Evolutionary conservation across 2,888 invertebrate genomes (phyloP).

Genomic region (Acutogordius australiensis): DNA sequence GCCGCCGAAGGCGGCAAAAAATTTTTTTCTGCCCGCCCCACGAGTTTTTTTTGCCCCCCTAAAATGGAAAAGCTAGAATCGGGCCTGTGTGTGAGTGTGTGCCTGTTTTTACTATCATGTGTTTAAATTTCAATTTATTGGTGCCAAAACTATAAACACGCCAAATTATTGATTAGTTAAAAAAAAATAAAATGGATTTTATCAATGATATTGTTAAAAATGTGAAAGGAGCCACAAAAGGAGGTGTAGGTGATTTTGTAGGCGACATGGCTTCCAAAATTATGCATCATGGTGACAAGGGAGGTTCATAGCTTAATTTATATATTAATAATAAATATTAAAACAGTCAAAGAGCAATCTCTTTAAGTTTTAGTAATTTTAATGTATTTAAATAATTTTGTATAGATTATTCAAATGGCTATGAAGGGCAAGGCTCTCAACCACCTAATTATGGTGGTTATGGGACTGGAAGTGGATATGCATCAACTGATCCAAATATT

Average conservation of each 20-base stretch:
- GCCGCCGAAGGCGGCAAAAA: too few species aligned
- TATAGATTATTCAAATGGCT: not conserved
- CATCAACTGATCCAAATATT: not conserved
- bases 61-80: too few species aligned
- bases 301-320: not conserved
- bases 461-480: not conserved
- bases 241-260: not conserved
- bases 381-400: not conserved
- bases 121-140: too few species aligned
- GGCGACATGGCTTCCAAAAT: slow-evolving; percentile 4
- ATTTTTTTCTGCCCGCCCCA: too few species aligned
- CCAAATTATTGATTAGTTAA: not conserved
- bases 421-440: not conserved
- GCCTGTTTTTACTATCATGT: too few species aligned
- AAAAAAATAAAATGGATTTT: not conserved
- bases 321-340: too few species aligned
- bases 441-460: not conserved
- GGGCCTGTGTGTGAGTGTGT: too few species aligned
- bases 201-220: slow-evolving; percentile 4
- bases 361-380: not conserved
- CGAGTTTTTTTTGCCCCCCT: too few species aligned
- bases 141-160: too few species aligned
- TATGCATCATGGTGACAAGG: not conserved
- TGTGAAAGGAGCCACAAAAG: not conserved
- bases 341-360: too few species aligned